Conservation (phyloP, 2,797 vertebrate genomes). For the Botia kubotai region DNA sequence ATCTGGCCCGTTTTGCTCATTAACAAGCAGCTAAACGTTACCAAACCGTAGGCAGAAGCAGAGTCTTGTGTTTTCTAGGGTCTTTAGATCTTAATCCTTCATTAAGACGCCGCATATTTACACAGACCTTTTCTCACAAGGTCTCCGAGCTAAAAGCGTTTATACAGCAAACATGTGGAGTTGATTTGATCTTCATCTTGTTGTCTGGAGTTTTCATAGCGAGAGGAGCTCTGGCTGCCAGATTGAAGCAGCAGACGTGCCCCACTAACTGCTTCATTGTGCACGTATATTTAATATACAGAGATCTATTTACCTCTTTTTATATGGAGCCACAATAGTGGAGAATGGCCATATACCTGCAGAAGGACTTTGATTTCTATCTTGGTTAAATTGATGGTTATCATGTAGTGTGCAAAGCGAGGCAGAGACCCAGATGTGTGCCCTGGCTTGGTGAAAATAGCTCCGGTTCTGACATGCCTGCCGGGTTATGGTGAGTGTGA, state of each 20-base stretch:
- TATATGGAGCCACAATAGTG: neutral
- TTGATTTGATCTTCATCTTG: slow-evolving; percentile 20
- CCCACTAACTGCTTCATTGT: slow-evolving; percentile 29
- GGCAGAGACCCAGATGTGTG: slow-evolving; percentile 33
- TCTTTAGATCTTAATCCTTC: neutral
- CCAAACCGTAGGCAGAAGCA: slow-evolving; percentile 60
- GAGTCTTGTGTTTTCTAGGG: neutral
- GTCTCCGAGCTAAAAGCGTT: neutral
- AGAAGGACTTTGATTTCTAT: slow-evolving; percentile 46
- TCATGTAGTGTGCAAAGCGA: slow-evolving; percentile 42
- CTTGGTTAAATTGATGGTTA: slow-evolving; percentile 52
- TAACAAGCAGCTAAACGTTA: slow-evolving; percentile 77
- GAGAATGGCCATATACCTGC: slow-evolving; percentile 11
- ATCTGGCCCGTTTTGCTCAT: slow-evolving; percentile 77
- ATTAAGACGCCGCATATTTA: neutral
- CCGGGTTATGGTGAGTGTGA: slow-evolving; percentile 43
- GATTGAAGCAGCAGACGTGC: slow-evolving; percentile 23
- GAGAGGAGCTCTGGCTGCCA: neutral
- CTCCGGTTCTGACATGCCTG: slow-evolving; percentile 45
- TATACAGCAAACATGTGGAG: neutral
- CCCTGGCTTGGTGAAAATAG: slow-evolving; percentile 8
- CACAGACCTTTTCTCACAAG: neutral
- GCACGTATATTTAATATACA: slow-evolving; percentile 18
- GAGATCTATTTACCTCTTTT: neutral
- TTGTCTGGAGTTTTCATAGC: slow-evolving; percentile 15